Percentiles rank a stretch among this genome's conserved stretches.
These are phyloP conservation scores for Picathartes gymnocephalus DNA, from an alignment of 2,113 vertebrate genomes.

Conservation along the genomic window DNA sequence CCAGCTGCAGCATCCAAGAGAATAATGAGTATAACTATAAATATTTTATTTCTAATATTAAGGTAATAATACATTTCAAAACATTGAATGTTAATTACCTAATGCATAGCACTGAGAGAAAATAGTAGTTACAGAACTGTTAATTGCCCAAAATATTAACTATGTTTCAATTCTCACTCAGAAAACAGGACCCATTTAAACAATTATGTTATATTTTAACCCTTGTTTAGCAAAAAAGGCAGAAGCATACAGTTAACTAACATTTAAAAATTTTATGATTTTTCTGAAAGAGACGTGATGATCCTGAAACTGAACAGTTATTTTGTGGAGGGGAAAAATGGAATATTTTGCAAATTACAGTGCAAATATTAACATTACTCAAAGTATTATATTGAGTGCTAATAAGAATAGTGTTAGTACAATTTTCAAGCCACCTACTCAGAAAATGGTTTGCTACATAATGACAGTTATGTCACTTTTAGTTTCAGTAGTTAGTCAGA, in stretches of 20 bases:
- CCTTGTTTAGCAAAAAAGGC: background rate
- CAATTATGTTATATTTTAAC: background rate
- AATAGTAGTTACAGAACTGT: background rate
- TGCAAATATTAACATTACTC: background rate
- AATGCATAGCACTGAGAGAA: background rate
- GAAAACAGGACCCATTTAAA: background rate
- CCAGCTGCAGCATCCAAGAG: background rate
- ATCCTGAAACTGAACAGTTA: background rate
- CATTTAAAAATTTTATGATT: background rate
- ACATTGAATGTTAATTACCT: background rate
- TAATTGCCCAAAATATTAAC: background rate
- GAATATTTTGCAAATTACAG: background rate
- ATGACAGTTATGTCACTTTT: background rate
- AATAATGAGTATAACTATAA: background rate
- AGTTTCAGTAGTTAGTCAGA: slow-evolving; percentile 7
- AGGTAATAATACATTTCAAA: background rate
- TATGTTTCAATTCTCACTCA: background rate
- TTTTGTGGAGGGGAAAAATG: fast-evolving
- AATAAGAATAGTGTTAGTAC: background rate
- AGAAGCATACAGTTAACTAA: background rate
- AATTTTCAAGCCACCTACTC: slow-evolving; percentile 2
- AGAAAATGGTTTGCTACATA: background rate
- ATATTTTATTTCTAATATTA: background rate
- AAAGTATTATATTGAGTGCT: background rate
- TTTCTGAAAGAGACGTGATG: background rate